phyloP scores from a whole-genome alignment of 2,113 vertebrate genomes.

The Anhinga anhinga region DNA sequence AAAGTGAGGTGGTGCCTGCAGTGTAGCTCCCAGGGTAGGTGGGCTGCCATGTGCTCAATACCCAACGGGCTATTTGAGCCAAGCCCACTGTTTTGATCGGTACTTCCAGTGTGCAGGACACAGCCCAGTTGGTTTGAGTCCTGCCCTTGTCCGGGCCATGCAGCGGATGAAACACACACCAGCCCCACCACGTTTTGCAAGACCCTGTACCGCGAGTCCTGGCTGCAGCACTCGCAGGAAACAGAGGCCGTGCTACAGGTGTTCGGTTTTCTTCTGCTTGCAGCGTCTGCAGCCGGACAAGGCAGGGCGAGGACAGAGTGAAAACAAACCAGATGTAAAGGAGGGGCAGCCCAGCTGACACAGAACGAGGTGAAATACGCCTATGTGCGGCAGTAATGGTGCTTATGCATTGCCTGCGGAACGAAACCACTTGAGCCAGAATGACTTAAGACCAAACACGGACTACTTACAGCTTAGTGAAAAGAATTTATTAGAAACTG shows the following conservation, averaged over 20 bases:
- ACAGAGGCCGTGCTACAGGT: rapidly evolving
- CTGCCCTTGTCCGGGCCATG: rapidly evolving
- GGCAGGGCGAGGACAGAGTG: no score
- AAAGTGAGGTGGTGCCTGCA: background rate
- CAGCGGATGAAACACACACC: rapidly evolving
- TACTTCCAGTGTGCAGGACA: rapidly evolving
- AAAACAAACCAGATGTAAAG: background rate
- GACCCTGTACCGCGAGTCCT: rapidly evolving
- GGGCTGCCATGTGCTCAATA: rapidly evolving
- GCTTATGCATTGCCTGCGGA: background rate
- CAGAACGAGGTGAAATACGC: rapidly evolving
- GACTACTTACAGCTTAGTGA: constrained; percentile 51
- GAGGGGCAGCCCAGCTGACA: background rate
- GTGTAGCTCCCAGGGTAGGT: rapidly evolving
- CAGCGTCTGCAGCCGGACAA: background rate
- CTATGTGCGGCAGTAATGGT: rapidly evolving
- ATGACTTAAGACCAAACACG: constrained; percentile 40
- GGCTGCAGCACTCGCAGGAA: rapidly evolving
- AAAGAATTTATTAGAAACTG: constrained; percentile 79
- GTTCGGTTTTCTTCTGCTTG: no score
- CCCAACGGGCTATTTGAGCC: rapidly evolving
- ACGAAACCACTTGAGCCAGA: background rate
- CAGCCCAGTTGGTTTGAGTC: rapidly evolving
- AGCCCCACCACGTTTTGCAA: rapidly evolving
- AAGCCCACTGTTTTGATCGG: rapidly evolving